Percentiles rank a stretch among this genome's conserved stretches.
phyloP scores from a whole-genome alignment of 2,113 vertebrate species.

The Laterallus jamaicensis region DNA sequence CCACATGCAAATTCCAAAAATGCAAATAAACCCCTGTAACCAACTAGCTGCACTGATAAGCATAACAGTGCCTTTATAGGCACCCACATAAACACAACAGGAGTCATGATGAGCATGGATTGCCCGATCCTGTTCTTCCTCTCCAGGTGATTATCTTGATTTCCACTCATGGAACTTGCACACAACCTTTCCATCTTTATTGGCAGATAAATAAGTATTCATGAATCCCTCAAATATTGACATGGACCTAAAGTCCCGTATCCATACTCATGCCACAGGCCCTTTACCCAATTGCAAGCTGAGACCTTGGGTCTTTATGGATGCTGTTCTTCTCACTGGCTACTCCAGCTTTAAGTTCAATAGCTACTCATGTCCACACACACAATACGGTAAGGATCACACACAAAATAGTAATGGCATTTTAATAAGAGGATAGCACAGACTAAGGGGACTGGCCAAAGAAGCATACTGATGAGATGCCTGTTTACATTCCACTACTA shows the following conservation, averaged over 20 bases:
- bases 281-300: not conserved
- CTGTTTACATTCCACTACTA: not conserved
- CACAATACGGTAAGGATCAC: not conserved
- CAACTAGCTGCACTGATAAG: not conserved
- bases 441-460: not conserved
- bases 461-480: not conserved
- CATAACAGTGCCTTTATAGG: not conserved
- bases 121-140: not conserved
- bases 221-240: not conserved
- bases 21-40: not conserved
- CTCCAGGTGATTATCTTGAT: not conserved
- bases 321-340: not conserved
- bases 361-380: not conserved
- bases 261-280: not conserved
- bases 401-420: not conserved
- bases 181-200: not conserved
- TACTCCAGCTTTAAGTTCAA: not conserved
- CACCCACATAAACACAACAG: too few relatives aligned
- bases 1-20: not conserved
- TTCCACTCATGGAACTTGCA: not conserved
- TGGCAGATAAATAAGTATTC: not conserved
- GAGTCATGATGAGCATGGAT: not conserved
- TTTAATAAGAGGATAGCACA: not conserved
- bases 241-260: not conserved
- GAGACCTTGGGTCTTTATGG: not conserved